Conservation (phyloP, 2,797 vertebrate species). For the Orientallactaga sibirica region DNA sequence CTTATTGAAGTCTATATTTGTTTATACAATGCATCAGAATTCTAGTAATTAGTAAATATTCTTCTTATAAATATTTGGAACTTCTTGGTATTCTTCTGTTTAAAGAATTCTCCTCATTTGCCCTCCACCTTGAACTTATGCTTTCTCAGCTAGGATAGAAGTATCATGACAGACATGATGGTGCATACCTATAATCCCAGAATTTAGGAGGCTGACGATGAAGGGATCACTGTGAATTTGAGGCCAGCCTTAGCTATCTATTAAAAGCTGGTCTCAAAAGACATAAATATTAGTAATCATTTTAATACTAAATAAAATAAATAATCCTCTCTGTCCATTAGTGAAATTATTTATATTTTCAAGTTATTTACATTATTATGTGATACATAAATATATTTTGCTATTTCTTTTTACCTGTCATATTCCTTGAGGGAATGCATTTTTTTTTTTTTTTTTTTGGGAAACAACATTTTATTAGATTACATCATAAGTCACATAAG, state of each 20-base stretch:
- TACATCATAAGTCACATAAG: no score
- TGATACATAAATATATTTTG: not conserved
- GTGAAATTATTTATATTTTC: not conserved
- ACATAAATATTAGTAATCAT: no score
- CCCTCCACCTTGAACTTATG: not conserved
- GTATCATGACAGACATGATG: not conserved
- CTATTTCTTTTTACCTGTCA: not conserved
- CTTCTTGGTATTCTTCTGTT: not conserved
- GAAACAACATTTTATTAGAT: no score
- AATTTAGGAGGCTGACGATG: not conserved
- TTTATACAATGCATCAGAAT: not conserved
- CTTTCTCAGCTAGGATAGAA: not conserved
- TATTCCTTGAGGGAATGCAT: no score
- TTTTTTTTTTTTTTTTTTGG: not conserved
- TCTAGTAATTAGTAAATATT: not conserved
- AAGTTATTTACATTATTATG: not conserved
- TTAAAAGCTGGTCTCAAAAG: not conserved
- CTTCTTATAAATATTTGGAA: not conserved
- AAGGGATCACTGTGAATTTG: not conserved
- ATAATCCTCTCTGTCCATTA: not conserved
- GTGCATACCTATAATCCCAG: not conserved
- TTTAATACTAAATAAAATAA: not conserved
- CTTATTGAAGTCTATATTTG: not conserved
- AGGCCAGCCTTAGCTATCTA: not conserved
- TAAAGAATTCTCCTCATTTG: fast-evolving